These are phyloP conservation scores for Glyphotaelius pellucidus DNA, from an alignment of 2,888 invertebrate species.

Conservation along the genomic window DNA sequence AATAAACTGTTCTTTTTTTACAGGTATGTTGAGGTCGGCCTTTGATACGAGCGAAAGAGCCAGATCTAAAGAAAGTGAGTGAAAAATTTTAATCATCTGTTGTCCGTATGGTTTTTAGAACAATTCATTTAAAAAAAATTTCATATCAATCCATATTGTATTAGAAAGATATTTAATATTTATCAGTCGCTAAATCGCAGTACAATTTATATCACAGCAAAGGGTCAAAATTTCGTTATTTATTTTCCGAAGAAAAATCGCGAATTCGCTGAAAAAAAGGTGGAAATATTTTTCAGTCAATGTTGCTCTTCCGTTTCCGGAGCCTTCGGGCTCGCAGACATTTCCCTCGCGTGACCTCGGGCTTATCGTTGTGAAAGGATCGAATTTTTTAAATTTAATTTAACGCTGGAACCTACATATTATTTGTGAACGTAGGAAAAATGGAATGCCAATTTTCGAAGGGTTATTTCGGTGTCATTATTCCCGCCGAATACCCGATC, in stretches of 20 bases:
- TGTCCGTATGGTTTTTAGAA: conserved; percentile 38
- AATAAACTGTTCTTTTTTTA: conserved; percentile 52
- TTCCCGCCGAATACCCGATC: neutral
- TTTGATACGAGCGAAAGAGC: conserved; percentile 65
- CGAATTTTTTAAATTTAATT: conserved; percentile 41
- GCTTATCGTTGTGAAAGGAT: conserved; percentile 2
- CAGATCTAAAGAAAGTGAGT: conserved; percentile 66
- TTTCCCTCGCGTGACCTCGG: conserved; percentile 38
- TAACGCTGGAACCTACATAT: neutral
- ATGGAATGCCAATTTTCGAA: neutral
- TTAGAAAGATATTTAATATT: neutral
- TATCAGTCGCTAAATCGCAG: neutral
- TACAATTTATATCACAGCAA: neutral
- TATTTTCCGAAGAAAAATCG: neutral
- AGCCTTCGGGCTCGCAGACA: conserved; percentile 40
- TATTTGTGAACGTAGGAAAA: neutral
- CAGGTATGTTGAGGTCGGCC: conserved; percentile 66
- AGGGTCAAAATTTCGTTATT: neutral
- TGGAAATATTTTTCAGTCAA: conserved; percentile 50
- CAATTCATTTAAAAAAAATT: neutral
- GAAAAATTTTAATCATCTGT: conserved; percentile 36
- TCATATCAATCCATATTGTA: neutral
- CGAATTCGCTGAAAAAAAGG: conserved; percentile 19
- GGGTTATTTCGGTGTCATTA: neutral
- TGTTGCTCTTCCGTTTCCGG: conserved; percentile 56